Conservation (phyloP, 2,797 vertebrate genomes). For the Antennarius maculatus region DNA sequence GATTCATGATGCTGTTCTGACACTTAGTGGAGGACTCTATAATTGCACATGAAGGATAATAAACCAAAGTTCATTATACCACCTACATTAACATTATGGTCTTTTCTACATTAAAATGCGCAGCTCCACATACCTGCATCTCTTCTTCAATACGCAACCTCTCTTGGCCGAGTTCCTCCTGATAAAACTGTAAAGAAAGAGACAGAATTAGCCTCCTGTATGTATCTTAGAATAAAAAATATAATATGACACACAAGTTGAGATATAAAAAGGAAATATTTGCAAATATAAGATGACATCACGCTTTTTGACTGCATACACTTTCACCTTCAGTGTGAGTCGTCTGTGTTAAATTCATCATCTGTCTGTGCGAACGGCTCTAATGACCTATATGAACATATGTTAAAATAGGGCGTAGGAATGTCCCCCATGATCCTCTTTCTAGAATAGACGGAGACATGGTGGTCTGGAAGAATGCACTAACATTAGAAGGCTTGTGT, state of each 20-base stretch:
- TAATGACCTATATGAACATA: conserved; percentile 44
- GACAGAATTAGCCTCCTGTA: conserved; percentile 17
- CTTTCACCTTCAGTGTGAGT: conserved; percentile 2
- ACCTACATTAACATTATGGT: not conserved
- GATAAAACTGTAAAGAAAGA: conserved; percentile 77
- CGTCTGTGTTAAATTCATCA: conserved; percentile 18
- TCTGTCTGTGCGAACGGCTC: conserved; percentile 16
- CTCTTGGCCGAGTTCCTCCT: conserved; percentile 83
- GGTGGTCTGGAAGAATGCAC: conserved; percentile 42
- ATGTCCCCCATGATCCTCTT: conserved; percentile 49
- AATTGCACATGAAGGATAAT: conserved; percentile 15
- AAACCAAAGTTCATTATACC: not conserved
- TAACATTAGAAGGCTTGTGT: conserved; percentile 19
- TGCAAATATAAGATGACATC: not conserved
- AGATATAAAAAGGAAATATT: not conserved
- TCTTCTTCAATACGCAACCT: conserved; percentile 84
- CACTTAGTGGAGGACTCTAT: conserved; percentile 48
- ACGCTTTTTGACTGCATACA: not conserved
- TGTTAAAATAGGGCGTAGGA: conserved; percentile 53
- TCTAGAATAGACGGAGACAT: conserved; percentile 18
- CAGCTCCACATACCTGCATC: conserved; percentile 80
- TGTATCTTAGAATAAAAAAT: not conserved
- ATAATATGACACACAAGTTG: not conserved
- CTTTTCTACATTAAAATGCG: not conserved
- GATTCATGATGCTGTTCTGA: conserved; percentile 44